Evolutionary conservation across 2,113 vertebrate genomes (phyloP).

Genomic region (Pterocles orientalis): DNA sequence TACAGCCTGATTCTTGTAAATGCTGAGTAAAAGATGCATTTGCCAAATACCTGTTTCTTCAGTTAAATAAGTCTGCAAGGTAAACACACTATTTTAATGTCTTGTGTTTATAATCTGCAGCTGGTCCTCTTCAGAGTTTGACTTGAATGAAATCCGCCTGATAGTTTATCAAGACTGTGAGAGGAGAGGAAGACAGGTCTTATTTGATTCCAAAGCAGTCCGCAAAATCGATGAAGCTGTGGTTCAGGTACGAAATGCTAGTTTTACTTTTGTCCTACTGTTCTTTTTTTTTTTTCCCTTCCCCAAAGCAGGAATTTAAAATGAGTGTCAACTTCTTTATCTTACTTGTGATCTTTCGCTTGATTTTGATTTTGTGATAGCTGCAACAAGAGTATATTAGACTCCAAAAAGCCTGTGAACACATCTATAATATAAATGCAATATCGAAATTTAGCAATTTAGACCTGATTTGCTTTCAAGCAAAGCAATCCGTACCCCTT

Average conservation of each 20-base stretch:
- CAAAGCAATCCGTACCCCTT: not conserved
- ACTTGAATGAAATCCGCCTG: constrained; percentile 86
- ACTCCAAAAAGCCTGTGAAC: not conserved
- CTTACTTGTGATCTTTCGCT: not conserved
- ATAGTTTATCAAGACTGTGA: constrained; percentile 91
- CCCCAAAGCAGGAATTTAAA: not conserved
- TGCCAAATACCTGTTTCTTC: not conserved
- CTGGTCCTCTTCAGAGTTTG: constrained; percentile 84
- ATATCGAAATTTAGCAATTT: not conserved
- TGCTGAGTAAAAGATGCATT: not conserved
- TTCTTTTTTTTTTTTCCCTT: not conserved
- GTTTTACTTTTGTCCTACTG: not conserved
- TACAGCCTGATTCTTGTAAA: not conserved
- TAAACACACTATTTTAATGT: not conserved
- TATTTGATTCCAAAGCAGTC: constrained; percentile 77
- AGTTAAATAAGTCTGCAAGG: not conserved
- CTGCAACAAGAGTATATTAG: not conserved
- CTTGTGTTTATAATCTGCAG: constrained; percentile 64
- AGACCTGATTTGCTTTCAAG: not conserved
- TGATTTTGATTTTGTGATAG: not conserved
- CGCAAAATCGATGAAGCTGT: constrained; percentile 75
- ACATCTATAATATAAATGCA: not conserved
- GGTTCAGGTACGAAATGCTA: constrained; percentile 74
- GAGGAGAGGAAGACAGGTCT: constrained; percentile 85
- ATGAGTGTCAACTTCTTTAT: not conserved